Percentiles rank a stretch among this genome's conserved stretches.
These are phyloP conservation scores for Rafetus swinhoei DNA, from an alignment of 2,113 vertebrate genomes.

Conservation along the genomic window DNA sequence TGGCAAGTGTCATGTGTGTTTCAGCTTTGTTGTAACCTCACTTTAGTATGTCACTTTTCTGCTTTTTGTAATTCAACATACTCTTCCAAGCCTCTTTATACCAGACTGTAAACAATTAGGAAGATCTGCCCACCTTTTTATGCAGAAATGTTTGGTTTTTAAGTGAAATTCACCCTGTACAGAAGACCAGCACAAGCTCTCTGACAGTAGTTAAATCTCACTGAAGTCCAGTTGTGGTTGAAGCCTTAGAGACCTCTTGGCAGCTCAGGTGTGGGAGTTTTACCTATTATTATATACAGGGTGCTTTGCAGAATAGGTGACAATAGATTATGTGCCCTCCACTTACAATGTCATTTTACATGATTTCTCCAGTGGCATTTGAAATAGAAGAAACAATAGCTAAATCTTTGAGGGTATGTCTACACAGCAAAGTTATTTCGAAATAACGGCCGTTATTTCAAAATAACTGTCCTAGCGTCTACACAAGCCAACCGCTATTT, in stretches of 20 bases:
- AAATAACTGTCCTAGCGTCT: too few species aligned
- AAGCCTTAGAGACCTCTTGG: not conserved
- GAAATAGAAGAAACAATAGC: not conserved
- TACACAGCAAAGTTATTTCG: too few species aligned
- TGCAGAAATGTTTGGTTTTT: not conserved
- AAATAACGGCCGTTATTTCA: too few species aligned
- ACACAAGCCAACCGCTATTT: too few species aligned
- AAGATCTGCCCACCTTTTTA: not conserved
- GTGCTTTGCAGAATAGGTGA: not conserved
- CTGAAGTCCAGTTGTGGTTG: not conserved
- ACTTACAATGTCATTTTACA: not conserved
- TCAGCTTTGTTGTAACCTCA: not conserved
- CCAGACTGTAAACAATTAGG: not conserved
- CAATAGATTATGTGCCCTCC: fast-evolving
- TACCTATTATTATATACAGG: not conserved
- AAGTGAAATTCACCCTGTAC: not conserved
- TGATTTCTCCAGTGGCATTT: not conserved
- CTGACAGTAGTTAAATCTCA: not conserved
- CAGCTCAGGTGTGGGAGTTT: not conserved
- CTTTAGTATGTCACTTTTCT: not conserved
- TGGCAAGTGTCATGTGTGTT: not conserved
- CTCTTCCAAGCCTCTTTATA: not conserved
- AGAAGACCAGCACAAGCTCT: not conserved
- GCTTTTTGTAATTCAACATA: not conserved
- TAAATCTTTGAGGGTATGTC: not conserved